Evolutionary conservation across 1,140 invertebrate species (phyloP).

Genomic region (Drosophila nikananu): DNA sequence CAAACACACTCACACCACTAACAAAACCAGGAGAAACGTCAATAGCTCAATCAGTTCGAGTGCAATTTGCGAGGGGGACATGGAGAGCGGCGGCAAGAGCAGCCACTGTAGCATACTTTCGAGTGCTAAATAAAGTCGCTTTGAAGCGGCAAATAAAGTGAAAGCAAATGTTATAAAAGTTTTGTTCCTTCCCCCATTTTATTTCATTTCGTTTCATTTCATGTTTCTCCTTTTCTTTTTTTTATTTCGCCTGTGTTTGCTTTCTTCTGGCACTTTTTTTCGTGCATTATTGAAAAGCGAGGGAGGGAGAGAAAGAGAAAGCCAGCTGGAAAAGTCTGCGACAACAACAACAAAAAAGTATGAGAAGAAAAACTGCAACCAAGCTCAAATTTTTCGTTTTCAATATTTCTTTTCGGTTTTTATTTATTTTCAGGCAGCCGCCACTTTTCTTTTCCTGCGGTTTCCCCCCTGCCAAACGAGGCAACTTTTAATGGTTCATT

Average conservation of each 20-base stretch:
- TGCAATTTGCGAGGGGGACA: slow-evolving; percentile 59
- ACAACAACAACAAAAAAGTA: slow-evolving; percentile 26
- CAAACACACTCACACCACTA: slow-evolving; percentile 1
- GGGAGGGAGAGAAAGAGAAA: not conserved
- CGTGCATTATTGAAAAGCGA: slow-evolving; percentile 73
- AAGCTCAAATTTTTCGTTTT: slow-evolving; percentile 68
- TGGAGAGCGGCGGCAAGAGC: not conserved
- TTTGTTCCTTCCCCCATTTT: slow-evolving; percentile 21
- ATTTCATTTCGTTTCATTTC: slow-evolving; percentile 12
- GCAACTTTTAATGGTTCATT: slow-evolving; percentile 81
- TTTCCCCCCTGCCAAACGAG: slow-evolving; percentile 55
- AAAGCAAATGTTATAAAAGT: slow-evolving; percentile 63
- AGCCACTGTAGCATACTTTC: slow-evolving; percentile 60
- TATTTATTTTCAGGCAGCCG: not conserved
- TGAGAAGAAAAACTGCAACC: slow-evolving; percentile 53
- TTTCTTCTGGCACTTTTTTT: slow-evolving; percentile 10
- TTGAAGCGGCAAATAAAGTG: slow-evolving; percentile 50
- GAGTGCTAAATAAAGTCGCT: slow-evolving; percentile 61
- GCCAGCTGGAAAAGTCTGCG: slow-evolving; percentile 29
- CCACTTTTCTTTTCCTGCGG: slow-evolving; percentile 16
- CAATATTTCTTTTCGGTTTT: slow-evolving; percentile 62
- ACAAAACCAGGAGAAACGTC: not conserved
- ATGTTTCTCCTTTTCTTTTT: slow-evolving; percentile 15
- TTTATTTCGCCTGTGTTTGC: slow-evolving; percentile 35
- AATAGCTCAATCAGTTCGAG: slow-evolving; percentile 75